phyloP scores from a whole-genome alignment of 2,113 vertebrate genomes.

The Tamias sibiricus region DNA sequence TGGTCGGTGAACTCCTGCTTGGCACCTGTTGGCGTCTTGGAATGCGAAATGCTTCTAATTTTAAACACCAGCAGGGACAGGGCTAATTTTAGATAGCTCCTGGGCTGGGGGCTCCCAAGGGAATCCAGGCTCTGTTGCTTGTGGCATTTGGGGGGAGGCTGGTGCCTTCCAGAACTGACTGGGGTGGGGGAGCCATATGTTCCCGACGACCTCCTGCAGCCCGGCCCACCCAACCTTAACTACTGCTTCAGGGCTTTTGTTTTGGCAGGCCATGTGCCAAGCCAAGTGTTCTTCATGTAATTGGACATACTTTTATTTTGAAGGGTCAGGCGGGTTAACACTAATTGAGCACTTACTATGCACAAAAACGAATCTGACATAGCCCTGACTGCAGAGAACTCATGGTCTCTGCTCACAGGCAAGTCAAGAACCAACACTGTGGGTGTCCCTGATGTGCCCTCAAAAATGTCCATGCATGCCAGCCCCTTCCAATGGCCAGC shows the following conservation, averaged over 20 bases:
- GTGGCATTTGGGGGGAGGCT: neutral
- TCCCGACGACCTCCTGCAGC: neutral
- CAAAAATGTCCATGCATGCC: too few species aligned
- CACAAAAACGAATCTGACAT: neutral
- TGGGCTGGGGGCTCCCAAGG: neutral
- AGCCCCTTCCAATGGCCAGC: neutral
- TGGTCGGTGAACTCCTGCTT: neutral
- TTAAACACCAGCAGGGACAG: neutral
- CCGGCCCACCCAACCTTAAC: fast-evolving
- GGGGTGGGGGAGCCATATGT: fast-evolving
- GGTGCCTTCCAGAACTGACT: neutral
- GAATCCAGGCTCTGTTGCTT: neutral
- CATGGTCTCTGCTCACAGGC: fast-evolving
- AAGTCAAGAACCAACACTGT: neutral
- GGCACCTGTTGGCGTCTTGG: slow-evolving; percentile 49
- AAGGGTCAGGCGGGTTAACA: fast-evolving
- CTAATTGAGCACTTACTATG: neutral
- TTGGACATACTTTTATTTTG: neutral
- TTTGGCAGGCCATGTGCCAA: neutral
- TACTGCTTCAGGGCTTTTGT: neutral
- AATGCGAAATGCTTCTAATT: slow-evolving; percentile 4
- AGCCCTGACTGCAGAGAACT: neutral
- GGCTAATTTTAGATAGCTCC: slow-evolving; percentile 31
- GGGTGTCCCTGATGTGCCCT: too few species aligned
- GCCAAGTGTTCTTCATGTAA: fast-evolving